Base-by-base conservation (phyloP, 2,888 invertebrate species). In the Mimachlamys varia region DNA sequence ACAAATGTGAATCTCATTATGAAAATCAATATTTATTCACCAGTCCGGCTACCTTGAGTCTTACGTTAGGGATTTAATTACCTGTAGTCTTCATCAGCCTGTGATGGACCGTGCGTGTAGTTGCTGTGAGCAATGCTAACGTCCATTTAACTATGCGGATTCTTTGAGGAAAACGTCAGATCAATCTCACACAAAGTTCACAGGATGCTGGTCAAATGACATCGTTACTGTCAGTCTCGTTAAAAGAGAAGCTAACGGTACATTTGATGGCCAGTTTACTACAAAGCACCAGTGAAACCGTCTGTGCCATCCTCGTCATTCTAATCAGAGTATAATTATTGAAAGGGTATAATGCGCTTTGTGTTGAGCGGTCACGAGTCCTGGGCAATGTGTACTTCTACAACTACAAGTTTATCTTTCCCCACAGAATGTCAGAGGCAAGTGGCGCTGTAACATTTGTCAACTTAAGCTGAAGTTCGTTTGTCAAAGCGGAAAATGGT, bases 401-500 rank as follows among this genome's bases (percentile, higher is more conserved):
- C 27, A 53, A 22, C 27, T 76, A 62, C 53, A 22, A 15, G 13
- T 88, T 88, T 88, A n/a, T 87, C 22, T 89, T 90, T 91, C 50
- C 76, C 27, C 90, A 13, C 90, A 95, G 94, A 92, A 89, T 88
- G 93, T 93, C 5, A 92, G 94, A 89, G 95, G 95, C 13, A 94
- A 93, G 91, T 96, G 96, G 96, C 94, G 94, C 7, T 96, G 96
- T 90, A 94, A 93, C 22, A 94, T 96, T 92, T 96, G 96, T 91
- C 93, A 94, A 76, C 94, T 95, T 93, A 94, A 95, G 89, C 93
- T 96, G 58, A 96, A 96, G 89, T 93, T 95, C 49, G 93, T 94
- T 27, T 95, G 95, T 87, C 95, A 95, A 90, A 96, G 96, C 0
- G 96, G 96, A 5, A 93, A 94, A 13, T 96, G 96, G 96, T 96